Base-by-base conservation (phyloP, 2,888 invertebrate species). In the Apamea sordens region DNA sequence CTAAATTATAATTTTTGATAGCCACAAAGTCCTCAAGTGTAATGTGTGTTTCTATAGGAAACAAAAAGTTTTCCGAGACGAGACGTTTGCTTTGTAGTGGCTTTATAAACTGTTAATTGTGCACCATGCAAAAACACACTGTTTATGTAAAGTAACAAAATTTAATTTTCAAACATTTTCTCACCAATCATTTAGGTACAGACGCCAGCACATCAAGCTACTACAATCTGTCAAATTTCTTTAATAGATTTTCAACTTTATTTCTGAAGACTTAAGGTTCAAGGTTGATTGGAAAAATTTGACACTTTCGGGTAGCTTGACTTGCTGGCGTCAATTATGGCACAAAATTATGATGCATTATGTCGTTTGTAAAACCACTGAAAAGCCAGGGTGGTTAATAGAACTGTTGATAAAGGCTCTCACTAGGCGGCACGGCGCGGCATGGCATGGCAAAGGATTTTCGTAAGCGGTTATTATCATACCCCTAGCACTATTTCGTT, bases 41-140 rank as follows among this genome's bases (percentile, higher is more conserved):
- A 6, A 36, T 64, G 18, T 32, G 63, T 32, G 36, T 65, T 24
- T 36, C 36, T 13, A 36, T 36, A 65, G 13, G 15, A 65, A 24
- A 65, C 36, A 24, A 65, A 36, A 13, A 36, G 32, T 36, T n/a
- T 63, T 50, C 18, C 15, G 24, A 50, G 18, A 41, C 2, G 15
- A 3, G 28, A 59, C n/a, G 15, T 53, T 68, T 11, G 44, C n/a
- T 83, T 80, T 77, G 18, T 44, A 68, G 44, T 77, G 44, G 24
- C 18, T 80, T 77, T 44, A 32, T 44, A 56, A 28, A 72, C 21
- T 69, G 21, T 24, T 47, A 11, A 36, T 24, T 24, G 36, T 36
- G 36, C 64, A 24, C 11, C 11, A 11, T 36, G 21, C 4, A 36
- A 64, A 63, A 64, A 32, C 18, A 63, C 64, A 64, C 10, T 21